Percentiles rank a stretch among this genome's conserved stretches.
These are phyloP conservation scores for Thomomys bottae DNA, from an alignment of 2,113 vertebrate species.

Conservation along the genomic window DNA sequence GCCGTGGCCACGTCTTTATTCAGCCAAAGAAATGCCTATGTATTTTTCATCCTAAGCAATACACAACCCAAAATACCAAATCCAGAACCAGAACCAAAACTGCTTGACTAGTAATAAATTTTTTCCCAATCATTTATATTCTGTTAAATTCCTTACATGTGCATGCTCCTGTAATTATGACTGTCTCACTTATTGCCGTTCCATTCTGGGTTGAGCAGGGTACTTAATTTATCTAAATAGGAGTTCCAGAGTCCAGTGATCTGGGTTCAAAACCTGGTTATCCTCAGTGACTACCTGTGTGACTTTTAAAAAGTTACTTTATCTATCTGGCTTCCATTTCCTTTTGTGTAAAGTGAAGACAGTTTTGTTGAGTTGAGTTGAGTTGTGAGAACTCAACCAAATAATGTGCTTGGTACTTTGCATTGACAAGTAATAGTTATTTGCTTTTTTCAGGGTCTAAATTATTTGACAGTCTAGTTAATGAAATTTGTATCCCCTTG, in stretches of 20 bases:
- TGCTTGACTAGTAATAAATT: slow-evolving; percentile 45
- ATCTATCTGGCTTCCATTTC: slow-evolving; percentile 50
- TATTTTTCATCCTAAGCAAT: slow-evolving; percentile 16
- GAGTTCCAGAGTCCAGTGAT: background rate
- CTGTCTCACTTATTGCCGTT: background rate
- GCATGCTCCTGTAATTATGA: slow-evolving; percentile 8
- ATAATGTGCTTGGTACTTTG: background rate
- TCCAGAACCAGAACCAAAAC: slow-evolving; percentile 46
- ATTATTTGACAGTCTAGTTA: slow-evolving; percentile 28
- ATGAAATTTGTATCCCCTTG: slow-evolving; percentile 27
- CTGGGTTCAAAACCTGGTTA: slow-evolving; percentile 11
- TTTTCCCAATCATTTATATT: slow-evolving; percentile 36
- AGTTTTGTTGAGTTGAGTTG: background rate
- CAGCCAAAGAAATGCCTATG: slow-evolving; percentile 14
- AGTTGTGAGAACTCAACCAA: slow-evolving; percentile 5
- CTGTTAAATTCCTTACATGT: slow-evolving; percentile 22
- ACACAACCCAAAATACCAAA: slow-evolving; percentile 50
- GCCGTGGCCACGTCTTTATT: slow-evolving; percentile 3
- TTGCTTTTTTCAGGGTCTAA: slow-evolving; percentile 23
- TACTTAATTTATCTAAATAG: background rate
- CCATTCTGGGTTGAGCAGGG: background rate
- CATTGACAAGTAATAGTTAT: slow-evolving; percentile 28
- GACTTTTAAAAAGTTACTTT: slow-evolving; percentile 53
- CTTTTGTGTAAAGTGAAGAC: slow-evolving; percentile 17
- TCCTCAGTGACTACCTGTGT: slow-evolving; percentile 14